These are phyloP conservation scores for Phengaris alcon DNA, from an alignment of 2,888 invertebrate species.

Conservation along the genomic window DNA sequence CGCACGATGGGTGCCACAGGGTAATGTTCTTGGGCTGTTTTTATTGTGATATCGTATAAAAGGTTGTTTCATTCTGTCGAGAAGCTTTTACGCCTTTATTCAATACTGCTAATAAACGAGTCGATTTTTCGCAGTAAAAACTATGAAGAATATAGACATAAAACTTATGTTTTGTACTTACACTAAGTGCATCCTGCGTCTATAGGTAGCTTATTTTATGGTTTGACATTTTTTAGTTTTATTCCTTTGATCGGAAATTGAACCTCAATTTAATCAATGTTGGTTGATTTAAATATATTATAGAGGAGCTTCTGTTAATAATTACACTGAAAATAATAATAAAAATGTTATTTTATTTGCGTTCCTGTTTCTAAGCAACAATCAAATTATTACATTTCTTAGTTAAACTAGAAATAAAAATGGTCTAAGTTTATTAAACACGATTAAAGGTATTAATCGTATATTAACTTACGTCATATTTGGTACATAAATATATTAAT, in stretches of 20 bases:
- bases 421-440: neutral
- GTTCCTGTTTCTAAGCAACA: neutral
- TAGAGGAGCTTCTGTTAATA: too few relatives aligned
- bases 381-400: neutral
- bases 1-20: conserved; percentile 58
- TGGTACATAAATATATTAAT: neutral
- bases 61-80: conserved; percentile 30
- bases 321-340: too few relatives aligned
- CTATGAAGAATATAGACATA: neutral
- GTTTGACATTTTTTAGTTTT: neutral
- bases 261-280: too few relatives aligned
- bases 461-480: neutral
- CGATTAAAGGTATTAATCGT: neutral
- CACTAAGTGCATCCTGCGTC: neutral
- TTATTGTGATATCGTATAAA: conserved; percentile 41
- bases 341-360: neutral
- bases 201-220: neutral
- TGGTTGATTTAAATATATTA: too few relatives aligned
- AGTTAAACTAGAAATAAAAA: neutral
- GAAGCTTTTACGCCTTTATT: conserved; percentile 27
- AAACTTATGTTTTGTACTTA: neutral
- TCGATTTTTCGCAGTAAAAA: neutral
- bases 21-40: conserved; percentile 53
- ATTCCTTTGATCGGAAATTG: too few relatives aligned
- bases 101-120: neutral